These are phyloP conservation scores for Lamellibrachia columna DNA, from an alignment of 2,888 invertebrate genomes.

Conservation along the genomic window DNA sequence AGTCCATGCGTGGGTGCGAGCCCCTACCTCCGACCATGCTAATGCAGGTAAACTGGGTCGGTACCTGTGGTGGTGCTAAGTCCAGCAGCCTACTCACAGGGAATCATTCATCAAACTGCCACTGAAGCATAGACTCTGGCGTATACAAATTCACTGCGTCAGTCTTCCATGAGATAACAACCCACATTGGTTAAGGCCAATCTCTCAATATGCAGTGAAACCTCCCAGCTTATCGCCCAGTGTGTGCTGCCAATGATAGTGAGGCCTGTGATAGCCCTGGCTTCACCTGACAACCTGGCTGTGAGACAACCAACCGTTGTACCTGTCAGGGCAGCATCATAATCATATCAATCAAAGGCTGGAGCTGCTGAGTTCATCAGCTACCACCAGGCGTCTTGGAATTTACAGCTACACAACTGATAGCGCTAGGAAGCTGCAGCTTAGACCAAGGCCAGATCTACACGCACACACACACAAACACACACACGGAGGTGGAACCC, in stretches of 20 bases:
- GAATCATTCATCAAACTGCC: not conserved
- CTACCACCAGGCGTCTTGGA: not conserved
- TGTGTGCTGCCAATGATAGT: not conserved
- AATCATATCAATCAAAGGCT: not conserved
- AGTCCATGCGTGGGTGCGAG: not conserved
- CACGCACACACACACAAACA: not conserved
- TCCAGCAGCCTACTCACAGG: not conserved
- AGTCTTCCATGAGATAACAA: not conserved
- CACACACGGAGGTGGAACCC: not conserved
- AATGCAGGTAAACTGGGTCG: not conserved
- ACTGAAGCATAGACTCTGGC: not conserved
- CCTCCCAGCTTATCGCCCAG: not conserved
- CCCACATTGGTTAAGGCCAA: not conserved
- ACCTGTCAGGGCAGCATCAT: not conserved
- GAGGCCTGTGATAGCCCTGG: not conserved
- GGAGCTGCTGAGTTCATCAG: not conserved
- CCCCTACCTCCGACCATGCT: not conserved
- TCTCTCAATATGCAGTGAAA: not conserved
- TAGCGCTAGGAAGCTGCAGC: not conserved
- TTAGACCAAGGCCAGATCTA: not conserved
- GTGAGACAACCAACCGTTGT: not conserved
- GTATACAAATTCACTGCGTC: not conserved
- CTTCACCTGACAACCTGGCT: not conserved
- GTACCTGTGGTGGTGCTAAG: not conserved
- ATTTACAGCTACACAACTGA: constrained; percentile 6